Evolutionary conservation across 2,888 invertebrate species (phyloP), one percentile per base, ranked within the genome.

Genomic region (Steinernema carpocapsae): DNA sequence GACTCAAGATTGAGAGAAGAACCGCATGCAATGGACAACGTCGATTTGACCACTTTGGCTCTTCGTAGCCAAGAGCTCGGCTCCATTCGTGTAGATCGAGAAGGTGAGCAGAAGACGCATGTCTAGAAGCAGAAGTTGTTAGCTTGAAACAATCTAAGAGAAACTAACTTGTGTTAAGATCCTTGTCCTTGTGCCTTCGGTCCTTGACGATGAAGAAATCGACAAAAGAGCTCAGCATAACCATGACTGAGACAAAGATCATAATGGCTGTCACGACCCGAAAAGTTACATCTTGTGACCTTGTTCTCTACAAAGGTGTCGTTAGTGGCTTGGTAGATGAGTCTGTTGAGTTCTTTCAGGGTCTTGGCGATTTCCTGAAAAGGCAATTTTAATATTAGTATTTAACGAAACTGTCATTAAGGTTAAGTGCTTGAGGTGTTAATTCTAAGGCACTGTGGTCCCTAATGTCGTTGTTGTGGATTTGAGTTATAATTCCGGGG

Each of bases 1-100:
- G 17, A 83, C 82, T 82, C 83, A 83, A 32, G 52, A 72, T 80
- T 83, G 82, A 1, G 83, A 83, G 72, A 83, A 75, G 29, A 81
- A 72, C 22, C 83, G 77, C 7, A 83, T 82, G 72, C 83, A 83
- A 70, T 83, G 78, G 0, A 83, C 70, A 4, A 77, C 79, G 19
- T 77, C 76, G 74, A 83, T 82, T 51, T 80, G 77, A 43, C 81
- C 82, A 1, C 76, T 75, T 71, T 76, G 78, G 22, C 76, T 76
- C 45, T 51, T 72, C 3, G 77, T 76, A 26, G 74, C 74, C 7
- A 79, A 59, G 24, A 79, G 72, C 14, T 75, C 43, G 12, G 72
- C 74, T 0, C 77, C 73, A 59, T 79, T 79, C 46, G 74, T 79
- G 77, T 77, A 79, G 14, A 79, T 22, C 12, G 79, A 79, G 26